These are phyloP conservation scores for Oreochromis aureus DNA, from an alignment of 2,113 vertebrate species.

Conservation along the genomic window DNA sequence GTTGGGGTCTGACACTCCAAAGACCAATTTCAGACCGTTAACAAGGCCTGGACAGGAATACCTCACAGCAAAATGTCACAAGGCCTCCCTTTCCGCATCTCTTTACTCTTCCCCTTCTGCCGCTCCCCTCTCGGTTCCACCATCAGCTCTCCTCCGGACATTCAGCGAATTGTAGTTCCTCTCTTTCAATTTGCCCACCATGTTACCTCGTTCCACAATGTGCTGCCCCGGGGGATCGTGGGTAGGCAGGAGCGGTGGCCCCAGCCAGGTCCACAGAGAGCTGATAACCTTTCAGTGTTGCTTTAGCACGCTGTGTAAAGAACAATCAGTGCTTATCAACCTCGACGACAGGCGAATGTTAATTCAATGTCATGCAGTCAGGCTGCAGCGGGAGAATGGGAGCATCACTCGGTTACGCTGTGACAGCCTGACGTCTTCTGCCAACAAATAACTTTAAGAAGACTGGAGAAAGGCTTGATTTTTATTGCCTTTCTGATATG, in stretches of 20 bases:
- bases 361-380: constrained; percentile 49
- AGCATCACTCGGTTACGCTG: not conserved
- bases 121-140: not conserved
- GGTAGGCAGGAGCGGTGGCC: constrained; percentile 40
- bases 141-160: constrained; percentile 38
- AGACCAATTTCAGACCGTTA: constrained; percentile 50
- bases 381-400: constrained; percentile 13
- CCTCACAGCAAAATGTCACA: constrained; percentile 47
- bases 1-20: constrained; percentile 32
- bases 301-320: constrained; percentile 56
- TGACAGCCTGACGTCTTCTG: not conserved
- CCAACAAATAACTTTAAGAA: constrained; percentile 2
- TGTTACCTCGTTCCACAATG: constrained; percentile 47
- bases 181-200: constrained; percentile 57
- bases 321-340: constrained; percentile 69
- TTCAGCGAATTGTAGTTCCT: constrained; percentile 47
- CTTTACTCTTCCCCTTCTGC: not conserved
- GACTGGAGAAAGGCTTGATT: not conserved
- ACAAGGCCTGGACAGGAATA: constrained; percentile 41
- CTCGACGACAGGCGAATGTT: constrained; percentile 53
- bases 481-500: constrained; percentile 2
- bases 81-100: constrained; percentile 20
- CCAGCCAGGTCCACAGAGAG: constrained; percentile 54
- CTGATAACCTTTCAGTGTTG: constrained; percentile 65
- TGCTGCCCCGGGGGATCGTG: constrained; percentile 16